Percentiles rank a stretch among this genome's conserved stretches.
Conservation (phyloP, 1,140 invertebrate genomes). For the Procambarus clarkii region DNA sequence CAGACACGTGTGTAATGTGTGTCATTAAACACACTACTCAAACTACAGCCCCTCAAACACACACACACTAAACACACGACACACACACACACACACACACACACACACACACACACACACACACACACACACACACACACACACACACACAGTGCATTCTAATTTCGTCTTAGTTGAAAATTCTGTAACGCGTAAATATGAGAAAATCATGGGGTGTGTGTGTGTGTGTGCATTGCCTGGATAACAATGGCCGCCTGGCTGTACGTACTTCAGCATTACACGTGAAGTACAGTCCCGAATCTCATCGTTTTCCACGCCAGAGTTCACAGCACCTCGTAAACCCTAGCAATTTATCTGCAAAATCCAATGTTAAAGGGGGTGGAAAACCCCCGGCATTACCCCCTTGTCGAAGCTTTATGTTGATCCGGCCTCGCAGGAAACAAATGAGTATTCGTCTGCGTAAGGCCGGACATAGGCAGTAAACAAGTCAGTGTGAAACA, state of each 20-base stretch:
- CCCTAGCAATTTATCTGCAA: not conserved
- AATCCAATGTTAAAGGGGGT: not conserved
- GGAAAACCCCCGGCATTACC: not conserved
- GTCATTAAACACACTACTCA: too few relatives aligned
- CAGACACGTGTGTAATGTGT: too few relatives aligned
- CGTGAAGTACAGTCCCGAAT: not conserved
- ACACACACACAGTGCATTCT: constrained; percentile 1
- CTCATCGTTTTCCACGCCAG: not conserved
- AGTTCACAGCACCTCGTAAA: not conserved
- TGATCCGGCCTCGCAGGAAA: not conserved
- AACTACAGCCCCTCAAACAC: too few relatives aligned
- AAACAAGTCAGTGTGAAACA: not conserved
- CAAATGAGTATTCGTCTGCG: not conserved
- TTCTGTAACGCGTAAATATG: not conserved
- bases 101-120: constrained; percentile 22
- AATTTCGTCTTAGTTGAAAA: not conserved
- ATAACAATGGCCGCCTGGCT: not conserved
- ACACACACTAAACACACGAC: not conserved
- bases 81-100: constrained; percentile 24
- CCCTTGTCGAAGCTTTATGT: not conserved
- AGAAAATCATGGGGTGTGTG: not conserved
- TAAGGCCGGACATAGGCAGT: not conserved
- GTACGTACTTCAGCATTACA: not conserved
- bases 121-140: not conserved
- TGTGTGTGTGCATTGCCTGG: not conserved